Conservation (phyloP, 1,140 invertebrate species). For the Samia ricini region DNA sequence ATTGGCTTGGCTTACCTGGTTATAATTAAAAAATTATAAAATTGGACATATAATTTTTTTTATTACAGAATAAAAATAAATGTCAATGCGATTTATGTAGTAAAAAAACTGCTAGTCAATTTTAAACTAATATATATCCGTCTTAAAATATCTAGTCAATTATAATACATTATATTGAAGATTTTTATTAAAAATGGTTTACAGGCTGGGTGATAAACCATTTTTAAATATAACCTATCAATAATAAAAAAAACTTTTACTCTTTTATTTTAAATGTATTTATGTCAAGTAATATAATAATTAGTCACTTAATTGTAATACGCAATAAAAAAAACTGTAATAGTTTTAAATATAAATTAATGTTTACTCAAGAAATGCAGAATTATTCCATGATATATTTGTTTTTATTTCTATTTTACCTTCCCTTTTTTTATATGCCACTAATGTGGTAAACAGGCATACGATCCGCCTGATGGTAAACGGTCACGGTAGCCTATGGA, state of each 20-base stretch:
- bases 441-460: too few species aligned
- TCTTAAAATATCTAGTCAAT: constrained; percentile 40
- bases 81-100: background rate
- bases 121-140: constrained; percentile 6
- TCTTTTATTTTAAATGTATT: constrained; percentile 10
- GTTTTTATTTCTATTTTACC: constrained; percentile 20
- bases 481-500: too few species aligned
- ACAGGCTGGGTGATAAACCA: constrained; percentile 53
- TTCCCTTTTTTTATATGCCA: too few species aligned
- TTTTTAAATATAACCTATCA: constrained; percentile 26
- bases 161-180: constrained; percentile 21
- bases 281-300: too few species aligned
- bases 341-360: constrained; percentile 4
- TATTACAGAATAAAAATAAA: too few species aligned
- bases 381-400: constrained; percentile 30
- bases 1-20: background rate
- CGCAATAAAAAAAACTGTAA: too few species aligned
- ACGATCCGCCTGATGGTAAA: too few species aligned
- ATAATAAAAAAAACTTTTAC: background rate
- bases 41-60: too few species aligned
- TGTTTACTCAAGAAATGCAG: constrained; percentile 28
- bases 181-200: constrained; percentile 40
- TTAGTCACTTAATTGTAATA: too few species aligned
- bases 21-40: too few species aligned
- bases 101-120: constrained; percentile 6